A percentile compares a stretch with the other conserved stretches of the same genome.
These are phyloP conservation scores for Coptodon rendalli DNA, from an alignment of 2,113 vertebrate genomes.

Conservation along the genomic window DNA sequence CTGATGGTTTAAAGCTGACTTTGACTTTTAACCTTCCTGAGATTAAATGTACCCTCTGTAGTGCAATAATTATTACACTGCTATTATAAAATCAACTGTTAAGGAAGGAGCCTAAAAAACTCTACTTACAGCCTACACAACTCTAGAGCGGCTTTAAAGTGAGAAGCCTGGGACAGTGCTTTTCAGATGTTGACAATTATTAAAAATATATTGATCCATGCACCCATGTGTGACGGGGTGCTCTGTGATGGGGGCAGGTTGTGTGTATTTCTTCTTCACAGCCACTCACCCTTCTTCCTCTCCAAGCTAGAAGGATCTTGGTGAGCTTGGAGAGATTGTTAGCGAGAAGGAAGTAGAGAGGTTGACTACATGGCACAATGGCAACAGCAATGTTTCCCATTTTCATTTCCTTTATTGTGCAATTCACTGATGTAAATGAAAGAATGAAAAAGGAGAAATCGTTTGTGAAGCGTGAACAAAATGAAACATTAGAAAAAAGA, in stretches of 20 bases:
- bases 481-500: not conserved
- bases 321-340: constrained; percentile 95
- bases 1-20: not conserved
- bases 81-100: not conserved
- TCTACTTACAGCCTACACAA: not conserved
- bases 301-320: constrained; percentile 83
- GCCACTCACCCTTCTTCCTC: constrained; percentile 86
- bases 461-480: not conserved
- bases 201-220: not conserved
- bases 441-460: constrained; percentile 13
- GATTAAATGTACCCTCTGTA: not conserved
- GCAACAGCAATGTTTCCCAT: constrained; percentile 15
- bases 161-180: not conserved
- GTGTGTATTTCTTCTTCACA: not conserved
- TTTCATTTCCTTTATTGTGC: constrained; percentile 14
- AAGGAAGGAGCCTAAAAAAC: not conserved
- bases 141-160: not conserved
- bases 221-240: not conserved
- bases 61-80: not conserved
- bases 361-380: not conserved
- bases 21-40: not conserved
- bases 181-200: not conserved
- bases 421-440: constrained; percentile 11
- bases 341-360: constrained; percentile 59
- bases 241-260: not conserved